Percentiles rank a stretch among this genome's conserved stretches.
Conservation (phyloP, 2,888 invertebrate species). For the Leuctra nigra region DNA sequence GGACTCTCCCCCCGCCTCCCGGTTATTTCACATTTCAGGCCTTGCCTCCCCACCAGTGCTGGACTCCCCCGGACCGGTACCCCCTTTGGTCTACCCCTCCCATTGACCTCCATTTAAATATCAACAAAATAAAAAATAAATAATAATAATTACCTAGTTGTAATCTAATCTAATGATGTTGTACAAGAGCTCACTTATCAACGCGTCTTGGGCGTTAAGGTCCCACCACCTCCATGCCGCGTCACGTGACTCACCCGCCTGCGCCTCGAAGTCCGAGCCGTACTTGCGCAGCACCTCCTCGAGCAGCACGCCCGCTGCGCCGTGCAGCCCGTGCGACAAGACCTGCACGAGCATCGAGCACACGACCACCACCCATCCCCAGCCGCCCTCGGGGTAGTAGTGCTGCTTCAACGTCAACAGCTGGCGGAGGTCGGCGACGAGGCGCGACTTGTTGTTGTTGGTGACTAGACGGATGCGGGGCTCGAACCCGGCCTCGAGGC, state of each 20-base stretch:
- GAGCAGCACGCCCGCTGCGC: conserved; percentile 26
- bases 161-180: no score
- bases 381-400: conserved; percentile 32
- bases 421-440: conserved; percentile 49
- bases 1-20: no score
- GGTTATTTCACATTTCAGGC: no score
- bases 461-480: conserved; percentile 27
- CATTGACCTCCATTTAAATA: no score
- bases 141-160: no score
- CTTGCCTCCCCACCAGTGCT: no score
- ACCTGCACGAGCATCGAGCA: conserved; percentile 67
- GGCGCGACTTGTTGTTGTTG: conserved; percentile 42
- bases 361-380: conserved; percentile 73
- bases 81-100: no score
- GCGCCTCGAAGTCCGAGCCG: conserved; percentile 13
- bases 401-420: conserved; percentile 51
- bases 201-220: no score
- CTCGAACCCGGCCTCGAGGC: conserved; percentile 44
- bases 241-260: conserved; percentile 17
- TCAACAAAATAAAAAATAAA: no score
- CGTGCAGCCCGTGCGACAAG: conserved; percentile 65
- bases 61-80: no score
- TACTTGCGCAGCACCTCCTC: conserved; percentile 21
- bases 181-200: no score
- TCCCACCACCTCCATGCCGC: no score